Percentiles rank a stretch among this genome's conserved stretches.
These are phyloP conservation scores for Orthonyx spaldingii DNA, from an alignment of 2,113 vertebrate genomes.

Conservation along the genomic window DNA sequence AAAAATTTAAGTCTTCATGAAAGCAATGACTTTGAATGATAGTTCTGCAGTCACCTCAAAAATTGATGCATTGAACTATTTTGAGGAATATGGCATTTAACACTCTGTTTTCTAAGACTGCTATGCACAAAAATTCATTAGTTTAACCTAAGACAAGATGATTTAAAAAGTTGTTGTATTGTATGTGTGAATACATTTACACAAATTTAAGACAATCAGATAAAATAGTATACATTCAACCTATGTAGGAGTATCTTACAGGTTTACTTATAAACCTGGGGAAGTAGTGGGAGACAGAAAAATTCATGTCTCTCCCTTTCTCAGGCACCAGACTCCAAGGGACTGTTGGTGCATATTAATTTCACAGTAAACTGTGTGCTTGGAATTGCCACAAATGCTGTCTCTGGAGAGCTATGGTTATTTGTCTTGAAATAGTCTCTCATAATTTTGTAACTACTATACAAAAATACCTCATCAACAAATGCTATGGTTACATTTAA, in stretches of 20 bases:
- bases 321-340: constrained; percentile 21
- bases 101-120: background rate
- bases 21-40: background rate
- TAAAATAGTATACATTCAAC: background rate
- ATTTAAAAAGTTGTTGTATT: background rate
- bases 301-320: background rate
- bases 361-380: constrained; percentile 2
- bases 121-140: background rate
- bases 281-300: background rate
- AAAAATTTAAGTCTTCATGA: background rate
- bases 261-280: background rate
- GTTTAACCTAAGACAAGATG: background rate
- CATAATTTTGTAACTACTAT: constrained; percentile 6
- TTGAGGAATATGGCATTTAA: background rate
- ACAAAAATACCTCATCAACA: constrained; percentile 9
- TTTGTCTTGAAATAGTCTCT: constrained; percentile 22
- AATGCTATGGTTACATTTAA: constrained; percentile 36
- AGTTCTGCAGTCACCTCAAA: background rate
- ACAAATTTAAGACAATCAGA: background rate
- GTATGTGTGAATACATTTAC: background rate
- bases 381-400: constrained; percentile 42
- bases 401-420: constrained; percentile 6
- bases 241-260: background rate
- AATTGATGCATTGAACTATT: background rate
- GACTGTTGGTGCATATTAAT: constrained; percentile 54